Evolutionary conservation across 2,888 invertebrate species (phyloP).

Genomic region (Raillietiella orientalis): DNA sequence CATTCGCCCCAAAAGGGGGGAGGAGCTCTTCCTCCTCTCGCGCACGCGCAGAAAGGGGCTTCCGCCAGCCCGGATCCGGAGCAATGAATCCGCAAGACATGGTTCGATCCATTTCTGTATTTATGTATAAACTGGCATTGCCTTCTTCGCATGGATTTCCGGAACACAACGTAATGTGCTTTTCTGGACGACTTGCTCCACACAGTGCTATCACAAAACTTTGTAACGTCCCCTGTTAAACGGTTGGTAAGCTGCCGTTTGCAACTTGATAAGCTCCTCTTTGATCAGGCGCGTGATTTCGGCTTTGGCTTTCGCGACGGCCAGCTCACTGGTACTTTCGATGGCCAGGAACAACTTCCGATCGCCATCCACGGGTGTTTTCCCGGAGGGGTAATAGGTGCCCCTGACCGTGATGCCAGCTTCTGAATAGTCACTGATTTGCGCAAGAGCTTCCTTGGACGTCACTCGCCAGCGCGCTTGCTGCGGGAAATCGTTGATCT

Average conservation of each 20-base stretch:
- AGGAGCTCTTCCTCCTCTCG: no score
- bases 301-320: conserved; percentile 77
- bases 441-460: conserved; percentile 80
- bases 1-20: no score
- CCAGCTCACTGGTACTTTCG: conserved; percentile 84
- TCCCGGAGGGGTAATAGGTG: conserved; percentile 59
- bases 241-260: conserved; percentile 42
- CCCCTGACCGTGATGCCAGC: conserved; percentile 95
- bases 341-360: conserved; percentile 90
- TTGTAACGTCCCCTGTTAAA: conserved; percentile 45
- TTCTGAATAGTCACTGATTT: conserved; percentile 95
- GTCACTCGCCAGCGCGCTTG: conserved; percentile 95
- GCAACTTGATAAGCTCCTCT: conserved; percentile 75
- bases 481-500: conserved; percentile 99
- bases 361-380: conserved; percentile 76
- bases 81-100: no score
- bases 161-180: no score
- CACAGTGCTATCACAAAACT: conserved; percentile 51
- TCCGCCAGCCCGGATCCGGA: no score
- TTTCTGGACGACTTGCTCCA: no score
- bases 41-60: no score
- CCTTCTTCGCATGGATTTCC: no score
- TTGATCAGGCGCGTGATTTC: conserved; percentile 93
- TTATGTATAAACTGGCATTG: no score
- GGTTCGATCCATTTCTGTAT: no score